These are phyloP conservation scores for Acrossocheilus wenchowensis DNA, from an alignment of 2,797 vertebrate genomes.

Conservation along the genomic window DNA sequence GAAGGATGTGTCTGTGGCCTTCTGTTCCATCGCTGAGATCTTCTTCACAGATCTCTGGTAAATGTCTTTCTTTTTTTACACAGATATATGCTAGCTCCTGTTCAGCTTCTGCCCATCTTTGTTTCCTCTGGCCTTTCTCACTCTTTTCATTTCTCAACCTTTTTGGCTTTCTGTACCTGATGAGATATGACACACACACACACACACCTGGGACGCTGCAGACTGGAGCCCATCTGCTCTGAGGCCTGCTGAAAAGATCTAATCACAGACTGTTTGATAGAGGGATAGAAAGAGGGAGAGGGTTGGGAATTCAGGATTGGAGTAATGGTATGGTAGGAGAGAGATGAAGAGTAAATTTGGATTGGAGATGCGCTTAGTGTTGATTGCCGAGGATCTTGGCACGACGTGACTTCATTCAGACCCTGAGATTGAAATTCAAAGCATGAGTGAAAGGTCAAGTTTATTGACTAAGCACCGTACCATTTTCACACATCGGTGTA, in stretches of 20 bases:
- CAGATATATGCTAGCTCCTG: background rate
- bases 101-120: background rate
- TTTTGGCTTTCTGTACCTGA: constrained; percentile 30
- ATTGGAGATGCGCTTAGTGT: constrained; percentile 14
- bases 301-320: constrained; percentile 22
- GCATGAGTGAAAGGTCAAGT: constrained; percentile 22
- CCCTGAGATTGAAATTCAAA: constrained; percentile 21
- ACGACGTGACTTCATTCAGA: background rate
- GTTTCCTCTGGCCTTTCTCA: constrained; percentile 11
- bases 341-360: constrained; percentile 18
- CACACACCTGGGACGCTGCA: constrained; percentile 24
- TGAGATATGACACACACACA: background rate
- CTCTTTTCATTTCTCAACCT: constrained; percentile 4
- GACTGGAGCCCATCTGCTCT: constrained; percentile 43
- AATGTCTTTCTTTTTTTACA: constrained; percentile 15
- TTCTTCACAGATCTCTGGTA: constrained; percentile 88
- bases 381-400: constrained; percentile 24
- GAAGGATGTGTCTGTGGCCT: constrained; percentile 81
- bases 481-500: constrained; percentile 24
- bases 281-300: constrained; percentile 14
- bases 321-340: constrained; percentile 8
- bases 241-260: constrained; percentile 42
- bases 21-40: constrained; percentile 85
- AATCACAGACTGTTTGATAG: constrained; percentile 45
- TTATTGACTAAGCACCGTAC: background rate